Base-by-base conservation (phyloP, 2,113 vertebrate genomes). In the Callipepla squamata region DNA sequence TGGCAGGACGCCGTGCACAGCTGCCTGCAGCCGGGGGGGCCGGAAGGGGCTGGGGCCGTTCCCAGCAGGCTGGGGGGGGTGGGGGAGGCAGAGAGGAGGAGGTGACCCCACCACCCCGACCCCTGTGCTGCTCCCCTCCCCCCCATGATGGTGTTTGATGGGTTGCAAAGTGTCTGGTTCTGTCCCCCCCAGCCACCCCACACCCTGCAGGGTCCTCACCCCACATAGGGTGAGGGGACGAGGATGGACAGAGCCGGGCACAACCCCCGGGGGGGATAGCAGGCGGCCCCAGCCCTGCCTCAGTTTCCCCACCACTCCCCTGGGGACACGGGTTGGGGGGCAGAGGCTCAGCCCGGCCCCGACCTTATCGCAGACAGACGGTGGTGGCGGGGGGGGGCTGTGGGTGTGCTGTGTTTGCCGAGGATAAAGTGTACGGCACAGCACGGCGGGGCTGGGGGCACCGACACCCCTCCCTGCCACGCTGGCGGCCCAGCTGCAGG, bases 361-460 rank as follows among this genome's bases (percentile, higher is more conserved):
- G 10, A 61, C 79, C 87, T 96, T 96, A 96, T 97, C 95, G 14
- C 90, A 53, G 91, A 87, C 92, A 96, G 96, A 92, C 87, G n/a
- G 79, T 22, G 50, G 21, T 26, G 85, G 42, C 40, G 81, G 95
- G 83, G 91, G 91, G 63, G 25, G 26, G 45, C 89, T 21, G 51
- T 34, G 76, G 94, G 62, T 76, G 25, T 4, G 63, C 84, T 48
- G 92, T 96, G 94, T 97, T 97, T 96, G 96, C 96, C 3, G 93
- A 96, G 96, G 96, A 97, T 97, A 95, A 96, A 96, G 89, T 96
- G 96, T 97, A 83, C 96, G 28, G 58, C 86, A 26, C 50, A 26
- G 50, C 50, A 26, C 50, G 23, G 50, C 50, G 23, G 50, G 50
- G 50, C 50, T 51, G 50, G 1, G 82, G 82, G 82, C 94, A 88